These are phyloP conservation scores for Scaptomyza hsui DNA, from an alignment of 1,140 invertebrate genomes.

Conservation along the genomic window DNA sequence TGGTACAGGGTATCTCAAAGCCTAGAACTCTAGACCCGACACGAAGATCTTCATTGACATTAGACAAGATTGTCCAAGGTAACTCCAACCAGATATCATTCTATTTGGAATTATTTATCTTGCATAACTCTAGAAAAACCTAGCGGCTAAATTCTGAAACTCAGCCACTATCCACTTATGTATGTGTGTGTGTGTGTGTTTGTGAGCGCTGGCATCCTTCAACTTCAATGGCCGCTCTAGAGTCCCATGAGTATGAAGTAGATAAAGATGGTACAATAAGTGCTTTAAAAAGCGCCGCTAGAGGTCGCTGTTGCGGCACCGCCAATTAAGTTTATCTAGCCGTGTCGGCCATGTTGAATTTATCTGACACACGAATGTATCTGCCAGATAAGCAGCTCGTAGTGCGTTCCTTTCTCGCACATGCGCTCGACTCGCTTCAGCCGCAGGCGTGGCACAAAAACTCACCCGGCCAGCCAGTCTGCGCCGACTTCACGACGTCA, in stretches of 20 bases:
- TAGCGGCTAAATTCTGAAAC: conserved; percentile 55
- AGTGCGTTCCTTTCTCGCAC: conserved; percentile 73
- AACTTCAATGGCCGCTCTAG: conserved; percentile 25
- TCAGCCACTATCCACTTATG: conserved; percentile 9
- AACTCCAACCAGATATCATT: conserved; percentile 11
- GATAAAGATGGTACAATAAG: conserved; percentile 42
- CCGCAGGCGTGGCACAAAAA: conserved; percentile 64
- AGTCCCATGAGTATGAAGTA: conserved; percentile 45
- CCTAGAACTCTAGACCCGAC: too few species aligned
- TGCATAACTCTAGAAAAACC: conserved; percentile 26
- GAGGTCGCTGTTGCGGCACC: conserved; percentile 37
- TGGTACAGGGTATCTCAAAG: background rate
- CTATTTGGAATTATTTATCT: conserved; percentile 28
- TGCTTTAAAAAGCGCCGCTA: conserved; percentile 32
- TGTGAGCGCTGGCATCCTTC: conserved; percentile 22
- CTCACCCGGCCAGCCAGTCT: conserved; percentile 37
- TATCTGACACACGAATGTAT: conserved; percentile 57
- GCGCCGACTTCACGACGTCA: conserved; percentile 26
- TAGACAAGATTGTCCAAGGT: background rate
- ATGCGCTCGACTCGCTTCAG: conserved; percentile 52
- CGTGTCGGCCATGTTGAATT: conserved; percentile 70
- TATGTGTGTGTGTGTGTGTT: too few species aligned
- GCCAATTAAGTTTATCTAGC: conserved; percentile 50
- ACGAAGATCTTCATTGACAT: background rate
- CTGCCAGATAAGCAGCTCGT: conserved; percentile 34